These are phyloP conservation scores for Venturia canescens DNA, from an alignment of 1,140 invertebrate species.

Conservation along the genomic window DNA sequence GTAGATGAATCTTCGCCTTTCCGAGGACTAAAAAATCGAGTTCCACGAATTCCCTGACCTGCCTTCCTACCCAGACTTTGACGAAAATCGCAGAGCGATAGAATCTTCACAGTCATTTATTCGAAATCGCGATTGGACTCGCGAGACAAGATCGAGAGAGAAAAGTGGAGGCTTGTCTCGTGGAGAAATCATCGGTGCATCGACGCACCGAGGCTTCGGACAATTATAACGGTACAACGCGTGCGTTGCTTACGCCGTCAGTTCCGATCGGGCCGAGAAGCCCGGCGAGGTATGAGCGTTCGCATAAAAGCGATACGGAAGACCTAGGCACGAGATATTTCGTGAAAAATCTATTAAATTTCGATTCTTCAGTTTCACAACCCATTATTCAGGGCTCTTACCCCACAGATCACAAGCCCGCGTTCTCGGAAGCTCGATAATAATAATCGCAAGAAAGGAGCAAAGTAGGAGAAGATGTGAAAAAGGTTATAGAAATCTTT, in stretches of 20 bases:
- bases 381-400: not conserved
- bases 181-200: slow-evolving; percentile 35
- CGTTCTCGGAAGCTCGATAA: not conserved
- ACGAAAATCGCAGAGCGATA: too few relatives aligned
- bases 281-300: not conserved
- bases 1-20: too few relatives aligned
- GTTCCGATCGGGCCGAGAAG: slow-evolving; percentile 23
- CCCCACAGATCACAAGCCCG: not conserved
- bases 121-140: slow-evolving; percentile 26
- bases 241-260: not conserved
- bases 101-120: too few relatives aligned
- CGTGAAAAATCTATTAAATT: not conserved
- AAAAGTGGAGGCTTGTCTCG: not conserved
- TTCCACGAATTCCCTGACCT: too few relatives aligned
- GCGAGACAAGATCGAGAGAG: not conserved
- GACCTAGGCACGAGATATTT: not conserved
- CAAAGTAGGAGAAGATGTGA: too few relatives aligned
- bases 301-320: not conserved
- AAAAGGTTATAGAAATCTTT: too few relatives aligned
- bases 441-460: too few relatives aligned
- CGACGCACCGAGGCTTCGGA: slow-evolving; percentile 3
- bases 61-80: too few relatives aligned
- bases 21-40: too few relatives aligned
- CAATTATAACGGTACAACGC: slow-evolving; percentile 41
- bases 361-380: not conserved